Base-by-base conservation (phyloP, 1,140 invertebrate species). In the Hylyphantes graminicola region DNA sequence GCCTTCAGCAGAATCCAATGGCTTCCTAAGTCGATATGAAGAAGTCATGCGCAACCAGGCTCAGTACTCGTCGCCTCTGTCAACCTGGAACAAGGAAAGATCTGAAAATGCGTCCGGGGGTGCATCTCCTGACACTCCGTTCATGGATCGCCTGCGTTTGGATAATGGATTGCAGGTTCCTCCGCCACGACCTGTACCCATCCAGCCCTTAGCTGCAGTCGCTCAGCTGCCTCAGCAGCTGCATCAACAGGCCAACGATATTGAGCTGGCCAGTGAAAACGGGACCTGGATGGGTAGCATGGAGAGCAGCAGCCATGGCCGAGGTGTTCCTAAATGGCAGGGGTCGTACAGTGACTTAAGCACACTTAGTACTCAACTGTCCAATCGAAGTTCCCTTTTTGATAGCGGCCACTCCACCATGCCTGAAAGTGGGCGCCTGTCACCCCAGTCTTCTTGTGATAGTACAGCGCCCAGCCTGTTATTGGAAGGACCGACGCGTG, bases 311-410 rank as follows among this genome's bases (percentile, higher is more conserved):
- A 88, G 87, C 88, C 94, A 93, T 61, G 94, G 94, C 63, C 94
- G 94, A 86, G 95, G 95, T 87, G 95, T 94, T 9, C 89, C 95
- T 2, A 95, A 95, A 90, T 95, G 94, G 94, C 93, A 94, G 87
- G 94, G 94, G 48, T 94, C 94, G 8, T 93, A 93, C 90, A 94
- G 93, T 87, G 94, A 94, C 87, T 92, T 95, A 11, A 94, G 93
- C 57, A 79, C 86, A 11, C 85, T 87, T 13, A 86, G 85, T 17
- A 81, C 86, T 50, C 86, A 86, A 61, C 54, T 86, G 21, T 87
- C 86, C 17, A 87, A 87, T 61, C 82, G 86, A 19, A 85, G 79
- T 50, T 87, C 86, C 17, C 57, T 86, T 10, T 87, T 87, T 74
- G 86, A 87, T 35, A 86, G 85, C 65, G 86, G 86, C 17, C 86